phyloP scores from a whole-genome alignment of 2,113 vertebrate species.

The Phycodurus eques region DNA sequence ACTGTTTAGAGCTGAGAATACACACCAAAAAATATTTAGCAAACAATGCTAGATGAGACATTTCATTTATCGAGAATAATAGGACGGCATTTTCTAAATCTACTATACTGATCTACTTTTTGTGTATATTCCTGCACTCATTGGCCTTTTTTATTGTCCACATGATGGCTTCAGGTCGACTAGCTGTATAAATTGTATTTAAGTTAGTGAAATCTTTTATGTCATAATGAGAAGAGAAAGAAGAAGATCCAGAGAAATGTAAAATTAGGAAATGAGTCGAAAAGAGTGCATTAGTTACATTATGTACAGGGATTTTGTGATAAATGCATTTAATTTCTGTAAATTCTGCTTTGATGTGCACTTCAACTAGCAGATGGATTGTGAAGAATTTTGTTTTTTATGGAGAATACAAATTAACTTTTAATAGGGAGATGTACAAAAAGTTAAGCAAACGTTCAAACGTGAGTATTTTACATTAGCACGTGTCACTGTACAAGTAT shows the following conservation, averaged over 20 bases:
- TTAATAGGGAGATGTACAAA: not conserved
- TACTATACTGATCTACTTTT: slow-evolving; percentile 53
- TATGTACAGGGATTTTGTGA: slow-evolving; percentile 9
- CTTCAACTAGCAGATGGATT: not conserved
- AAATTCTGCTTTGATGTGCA: slow-evolving; percentile 7
- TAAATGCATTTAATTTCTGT: slow-evolving; percentile 2
- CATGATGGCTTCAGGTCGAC: slow-evolving; percentile 41
- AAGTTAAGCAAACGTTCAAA: not conserved
- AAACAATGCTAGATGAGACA: slow-evolving; percentile 44
- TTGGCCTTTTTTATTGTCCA: slow-evolving; percentile 49
- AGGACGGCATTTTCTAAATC: slow-evolving; percentile 49
- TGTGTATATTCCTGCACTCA: slow-evolving; percentile 60
- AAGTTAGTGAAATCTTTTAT: slow-evolving; percentile 37
- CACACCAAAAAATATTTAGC: slow-evolving; percentile 58
- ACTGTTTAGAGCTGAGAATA: slow-evolving; percentile 62
- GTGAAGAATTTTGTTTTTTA: not conserved
- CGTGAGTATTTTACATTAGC: not conserved
- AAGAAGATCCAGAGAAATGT: slow-evolving; percentile 43
- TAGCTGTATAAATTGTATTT: slow-evolving; percentile 59
- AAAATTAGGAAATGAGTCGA: slow-evolving; percentile 7
- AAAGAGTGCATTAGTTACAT: slow-evolving; percentile 6
- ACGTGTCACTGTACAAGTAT: not conserved
- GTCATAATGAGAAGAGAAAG: slow-evolving; percentile 10
- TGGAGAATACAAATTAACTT: not conserved
- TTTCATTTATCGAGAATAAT: slow-evolving; percentile 44